Percentiles rank a stretch among this genome's conserved stretches.
Evolutionary conservation across 53 echinoderm and acorn worm species (phyloP).

Genomic region (Luidia sarsii): DNA sequence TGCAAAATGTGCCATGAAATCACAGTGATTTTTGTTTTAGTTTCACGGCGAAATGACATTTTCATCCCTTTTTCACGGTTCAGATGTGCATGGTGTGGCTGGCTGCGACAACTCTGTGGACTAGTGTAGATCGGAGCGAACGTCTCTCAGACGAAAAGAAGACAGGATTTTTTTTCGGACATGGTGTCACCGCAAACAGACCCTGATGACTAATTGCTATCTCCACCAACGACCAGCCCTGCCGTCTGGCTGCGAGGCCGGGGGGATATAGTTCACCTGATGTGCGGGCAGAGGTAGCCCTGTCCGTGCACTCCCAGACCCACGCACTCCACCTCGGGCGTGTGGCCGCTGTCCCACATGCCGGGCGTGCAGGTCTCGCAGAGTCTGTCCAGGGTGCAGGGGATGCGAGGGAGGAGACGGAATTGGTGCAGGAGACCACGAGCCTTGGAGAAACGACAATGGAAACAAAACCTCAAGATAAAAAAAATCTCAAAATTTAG

Average conservation of each 20-base stretch:
- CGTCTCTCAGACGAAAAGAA: no score
- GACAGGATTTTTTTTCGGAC: no score
- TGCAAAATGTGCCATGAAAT: no score
- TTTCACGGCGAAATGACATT: no score
- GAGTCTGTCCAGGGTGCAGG: conserved; percentile 91
- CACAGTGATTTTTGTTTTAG: no score
- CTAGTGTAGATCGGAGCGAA: no score
- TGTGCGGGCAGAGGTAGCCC: conserved; percentile 84
- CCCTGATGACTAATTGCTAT: not conserved
- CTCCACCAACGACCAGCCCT: not conserved
- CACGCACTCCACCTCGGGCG: conserved; percentile 86
- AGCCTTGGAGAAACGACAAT: conserved; percentile 73
- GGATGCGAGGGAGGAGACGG: conserved; percentile 81
- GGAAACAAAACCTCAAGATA: no score
- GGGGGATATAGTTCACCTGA: conserved; percentile 65
- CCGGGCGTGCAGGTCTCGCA: conserved; percentile 90
- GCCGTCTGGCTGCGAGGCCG: not conserved
- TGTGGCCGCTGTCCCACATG: conserved; percentile 97
- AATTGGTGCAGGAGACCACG: conserved; percentile 88
- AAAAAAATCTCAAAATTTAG: no score
- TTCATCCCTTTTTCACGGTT: no score
- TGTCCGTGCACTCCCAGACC: conserved; percentile 72
- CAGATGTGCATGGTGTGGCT: no score
- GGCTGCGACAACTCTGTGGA: no score
- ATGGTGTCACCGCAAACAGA: no score